A percentile compares a stretch with the other conserved stretches of the same genome.
These are phyloP conservation scores for Psix sp. DNA, from an alignment of 1,140 invertebrate species.

Conservation along the genomic window DNA sequence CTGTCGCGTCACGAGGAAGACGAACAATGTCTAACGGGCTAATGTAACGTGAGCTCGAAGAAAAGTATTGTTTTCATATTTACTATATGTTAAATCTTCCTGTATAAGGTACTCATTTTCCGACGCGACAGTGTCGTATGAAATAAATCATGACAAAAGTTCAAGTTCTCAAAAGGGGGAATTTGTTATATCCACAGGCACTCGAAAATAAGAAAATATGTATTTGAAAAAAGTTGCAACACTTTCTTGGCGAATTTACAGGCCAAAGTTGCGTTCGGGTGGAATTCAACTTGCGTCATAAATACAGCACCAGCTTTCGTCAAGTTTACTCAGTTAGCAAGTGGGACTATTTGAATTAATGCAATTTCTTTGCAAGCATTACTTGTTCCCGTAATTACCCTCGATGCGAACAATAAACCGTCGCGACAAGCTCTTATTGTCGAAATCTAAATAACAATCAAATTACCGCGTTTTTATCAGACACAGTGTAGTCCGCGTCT, in stretches of 20 bases:
- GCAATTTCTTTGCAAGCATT: slow-evolving; percentile 24
- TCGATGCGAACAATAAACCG: slow-evolving; percentile 16
- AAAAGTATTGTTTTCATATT: slow-evolving; percentile 43
- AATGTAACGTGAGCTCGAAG: slow-evolving; percentile 10
- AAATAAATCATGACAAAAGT: slow-evolving; percentile 5
- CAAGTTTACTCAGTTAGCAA: no score
- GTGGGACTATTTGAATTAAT: slow-evolving; percentile 19
- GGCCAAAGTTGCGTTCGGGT: no score
- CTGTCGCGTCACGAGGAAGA: slow-evolving; percentile 8
- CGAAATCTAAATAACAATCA: slow-evolving; percentile 27
- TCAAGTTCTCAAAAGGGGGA: no score
- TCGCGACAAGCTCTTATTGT: slow-evolving; percentile 13
- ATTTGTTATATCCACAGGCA: no score
- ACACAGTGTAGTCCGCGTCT: slow-evolving; percentile 4
- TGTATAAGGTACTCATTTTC: not conserved
- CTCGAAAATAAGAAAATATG: no score
- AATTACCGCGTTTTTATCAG: slow-evolving; percentile 32
- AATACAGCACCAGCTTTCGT: no score
- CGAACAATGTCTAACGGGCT: slow-evolving; percentile 10
- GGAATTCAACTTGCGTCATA: no score
- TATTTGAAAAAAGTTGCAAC: no score
- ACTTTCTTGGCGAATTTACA: no score
- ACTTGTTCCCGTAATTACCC: slow-evolving; percentile 6
- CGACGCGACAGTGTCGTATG: slow-evolving; percentile 1
- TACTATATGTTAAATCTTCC: slow-evolving; percentile 29